phyloP scores from a whole-genome alignment of 2,797 vertebrate genomes.

The Parotocinclus haroldoi region DNA sequence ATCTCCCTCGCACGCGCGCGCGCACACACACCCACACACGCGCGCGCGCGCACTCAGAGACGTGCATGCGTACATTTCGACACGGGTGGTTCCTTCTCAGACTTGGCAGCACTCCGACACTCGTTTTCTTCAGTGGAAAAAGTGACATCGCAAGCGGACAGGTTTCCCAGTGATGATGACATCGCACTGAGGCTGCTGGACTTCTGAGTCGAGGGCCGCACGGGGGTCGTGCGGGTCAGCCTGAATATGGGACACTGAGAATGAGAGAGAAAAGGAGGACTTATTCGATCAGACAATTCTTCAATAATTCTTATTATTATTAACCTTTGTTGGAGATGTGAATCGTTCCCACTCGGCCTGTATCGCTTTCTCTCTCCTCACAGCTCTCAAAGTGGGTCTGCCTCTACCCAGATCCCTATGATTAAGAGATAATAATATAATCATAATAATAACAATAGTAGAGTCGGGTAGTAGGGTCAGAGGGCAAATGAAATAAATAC shows the following conservation, averaged over 20 bases:
- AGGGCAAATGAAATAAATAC: neutral
- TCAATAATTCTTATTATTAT: neutral
- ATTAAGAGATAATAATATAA: constrained; percentile 39
- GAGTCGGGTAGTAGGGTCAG: too few relatives aligned
- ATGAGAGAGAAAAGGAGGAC: neutral
- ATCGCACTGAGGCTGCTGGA: constrained; percentile 53
- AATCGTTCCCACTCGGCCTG: constrained; percentile 70
- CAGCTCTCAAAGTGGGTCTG: constrained; percentile 63
- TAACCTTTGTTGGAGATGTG: constrained; percentile 53
- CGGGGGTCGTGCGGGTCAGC: constrained; percentile 10
- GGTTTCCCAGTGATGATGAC: constrained; percentile 60
- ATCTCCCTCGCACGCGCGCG: constrained; percentile 52
- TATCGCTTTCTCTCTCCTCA: constrained; percentile 65
- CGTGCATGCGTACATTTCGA: constrained; percentile 50
- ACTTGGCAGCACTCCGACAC: constrained; percentile 35
- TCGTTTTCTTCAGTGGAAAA: constrained; percentile 50
- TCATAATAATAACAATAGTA: too few relatives aligned
- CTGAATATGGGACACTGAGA: constrained; percentile 34
- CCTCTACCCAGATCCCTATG: constrained; percentile 71
- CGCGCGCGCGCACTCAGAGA: constrained; percentile 7
- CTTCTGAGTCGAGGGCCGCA: constrained; percentile 36
- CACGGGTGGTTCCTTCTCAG: constrained; percentile 53
- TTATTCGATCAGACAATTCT: neutral
- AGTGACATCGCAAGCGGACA: constrained; percentile 54
- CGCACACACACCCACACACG: constrained; percentile 22